A percentile compares a stretch with the other conserved stretches of the same genome.
phyloP scores from a whole-genome alignment of 2,797 vertebrate genomes.

The Percopsis omiscomaycus region DNA sequence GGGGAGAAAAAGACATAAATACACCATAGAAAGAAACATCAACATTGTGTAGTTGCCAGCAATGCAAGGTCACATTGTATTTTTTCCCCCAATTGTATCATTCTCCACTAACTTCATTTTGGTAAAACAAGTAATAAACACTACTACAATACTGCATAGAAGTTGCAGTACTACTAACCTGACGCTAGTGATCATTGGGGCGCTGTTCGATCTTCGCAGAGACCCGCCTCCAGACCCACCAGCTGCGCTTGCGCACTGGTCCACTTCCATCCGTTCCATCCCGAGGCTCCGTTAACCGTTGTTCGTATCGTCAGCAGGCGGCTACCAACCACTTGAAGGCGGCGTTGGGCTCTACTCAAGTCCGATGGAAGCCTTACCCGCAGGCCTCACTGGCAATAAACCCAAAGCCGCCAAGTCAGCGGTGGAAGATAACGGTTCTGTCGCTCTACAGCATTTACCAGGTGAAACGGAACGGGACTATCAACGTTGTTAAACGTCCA shows the following conservation, averaged over 20 bases:
- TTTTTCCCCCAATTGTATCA: too few species aligned
- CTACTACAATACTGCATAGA: too few species aligned
- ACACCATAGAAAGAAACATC: too few species aligned
- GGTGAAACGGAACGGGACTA: constrained; percentile 9
- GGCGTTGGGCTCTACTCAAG: constrained; percentile 67
- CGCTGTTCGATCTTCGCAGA: constrained; percentile 81
- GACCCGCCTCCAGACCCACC: constrained; percentile 72
- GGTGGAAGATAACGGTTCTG: constrained; percentile 35
- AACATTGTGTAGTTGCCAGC: too few species aligned
- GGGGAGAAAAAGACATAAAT: too few species aligned
- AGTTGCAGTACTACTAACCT: constrained; percentile 67
- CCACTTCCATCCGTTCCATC: constrained; percentile 84
- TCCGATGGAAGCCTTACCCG: constrained; percentile 80
- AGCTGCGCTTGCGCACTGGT: constrained; percentile 83
- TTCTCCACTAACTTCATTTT: too few species aligned
- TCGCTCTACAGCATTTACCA: constrained; percentile 63
- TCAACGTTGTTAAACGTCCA: constrained; percentile 10
- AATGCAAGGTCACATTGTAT: too few species aligned
- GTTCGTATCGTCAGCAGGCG: constrained; percentile 50
- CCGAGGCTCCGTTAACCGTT: constrained; percentile 50
- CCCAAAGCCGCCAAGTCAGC: constrained; percentile 58
- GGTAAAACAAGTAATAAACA: too few species aligned
- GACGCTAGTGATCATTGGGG: constrained; percentile 82
- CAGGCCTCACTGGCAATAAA: constrained; percentile 76
- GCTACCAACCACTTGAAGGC: constrained; percentile 43